A percentile compares a stretch with the other conserved stretches of the same genome.
phyloP scores from a whole-genome alignment of 2,888 invertebrate species.

The Phoronis australis region DNA sequence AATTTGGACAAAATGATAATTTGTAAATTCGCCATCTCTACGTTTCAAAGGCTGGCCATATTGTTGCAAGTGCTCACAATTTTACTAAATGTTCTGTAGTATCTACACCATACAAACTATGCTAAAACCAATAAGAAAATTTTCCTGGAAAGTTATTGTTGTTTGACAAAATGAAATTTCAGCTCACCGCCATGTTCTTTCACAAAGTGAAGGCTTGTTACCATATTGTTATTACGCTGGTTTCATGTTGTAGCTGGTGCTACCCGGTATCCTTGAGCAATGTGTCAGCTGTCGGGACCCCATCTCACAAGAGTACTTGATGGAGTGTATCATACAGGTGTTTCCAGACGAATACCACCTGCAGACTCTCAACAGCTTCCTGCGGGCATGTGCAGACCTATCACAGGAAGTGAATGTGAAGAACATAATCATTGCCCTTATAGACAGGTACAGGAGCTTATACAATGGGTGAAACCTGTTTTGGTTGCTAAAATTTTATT shows the following conservation, averaged over 20 bases:
- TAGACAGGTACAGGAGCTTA: slow-evolving; percentile 75
- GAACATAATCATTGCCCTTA: slow-evolving; percentile 93
- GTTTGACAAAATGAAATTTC: no score
- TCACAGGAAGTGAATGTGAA: slow-evolving; percentile 95
- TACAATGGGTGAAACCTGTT: slow-evolving; percentile 97
- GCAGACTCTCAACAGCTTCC: slow-evolving; percentile 87
- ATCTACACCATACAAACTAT: no score
- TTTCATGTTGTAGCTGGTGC: slow-evolving; percentile 61
- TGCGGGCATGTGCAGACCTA: slow-evolving; percentile 94
- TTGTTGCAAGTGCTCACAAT: no score
- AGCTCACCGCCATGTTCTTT: no score
- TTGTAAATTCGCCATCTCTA: no score
- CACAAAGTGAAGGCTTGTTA: not conserved
- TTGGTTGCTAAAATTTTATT: not conserved
- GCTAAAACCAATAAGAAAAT: no score
- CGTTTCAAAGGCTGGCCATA: no score
- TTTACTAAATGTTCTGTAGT: no score
- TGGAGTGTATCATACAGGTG: slow-evolving; percentile 63
- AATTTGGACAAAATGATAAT: no score
- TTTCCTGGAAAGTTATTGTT: no score
- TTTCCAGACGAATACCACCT: slow-evolving; percentile 99
- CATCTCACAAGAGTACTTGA: slow-evolving; percentile 97
- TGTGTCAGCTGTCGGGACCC: slow-evolving; percentile 97
- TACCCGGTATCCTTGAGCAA: slow-evolving; percentile 96
- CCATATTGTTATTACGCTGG: not conserved